Base-by-base conservation (phyloP, 2,888 invertebrate genomes). In the Hirtodrosophila alboralis region DNA sequence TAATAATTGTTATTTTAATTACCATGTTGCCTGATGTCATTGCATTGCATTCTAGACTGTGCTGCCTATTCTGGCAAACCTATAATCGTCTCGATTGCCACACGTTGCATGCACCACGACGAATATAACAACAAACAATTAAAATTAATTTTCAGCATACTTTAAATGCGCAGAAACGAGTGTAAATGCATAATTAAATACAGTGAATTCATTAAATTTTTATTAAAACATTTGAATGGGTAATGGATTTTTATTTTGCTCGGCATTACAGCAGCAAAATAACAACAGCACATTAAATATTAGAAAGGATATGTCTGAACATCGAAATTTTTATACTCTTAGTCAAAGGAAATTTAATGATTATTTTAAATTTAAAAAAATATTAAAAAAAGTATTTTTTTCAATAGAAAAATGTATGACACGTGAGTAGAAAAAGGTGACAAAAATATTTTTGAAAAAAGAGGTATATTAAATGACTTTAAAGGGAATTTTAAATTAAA, bases 161-260 rank as follows among this genome's bases (percentile, higher is more conserved):
- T 63, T 72, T 69, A 51, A 61, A 45, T 45, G 62, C 54, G 52
- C 38, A 34, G 45, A 34, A n/a, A 38, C 36, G 44, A 67, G 44
- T 56, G 52, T 45, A 48, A 63, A 79, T 65, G 75, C 80, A 81
- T 80, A 84, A 81, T 84, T 81, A 81, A 81, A 80, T 76, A 80
- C 72, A 68, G 58, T 63, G 84, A 75, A 77, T 75, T 72, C 80
- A 77, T 81, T 77, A 77, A 84, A 84, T 77, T 81, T 84, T 81
- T 84, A 81, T 81, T 81, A 80, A 80, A 80, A 64, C 80, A 84
- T 84, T 80, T 81, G 74, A 83, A 78, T 73, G 79, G 59, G 66
- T 78, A 73, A 81, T 81, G 67, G 79, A 75, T 67, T 79, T 78
- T 81, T 79, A 75, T 81, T 74, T 66, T 30, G 34, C 63, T 60